These are phyloP conservation scores for Pristionchus entomophagus DNA, from an alignment of 2,888 invertebrate genomes.

Conservation along the genomic window DNA sequence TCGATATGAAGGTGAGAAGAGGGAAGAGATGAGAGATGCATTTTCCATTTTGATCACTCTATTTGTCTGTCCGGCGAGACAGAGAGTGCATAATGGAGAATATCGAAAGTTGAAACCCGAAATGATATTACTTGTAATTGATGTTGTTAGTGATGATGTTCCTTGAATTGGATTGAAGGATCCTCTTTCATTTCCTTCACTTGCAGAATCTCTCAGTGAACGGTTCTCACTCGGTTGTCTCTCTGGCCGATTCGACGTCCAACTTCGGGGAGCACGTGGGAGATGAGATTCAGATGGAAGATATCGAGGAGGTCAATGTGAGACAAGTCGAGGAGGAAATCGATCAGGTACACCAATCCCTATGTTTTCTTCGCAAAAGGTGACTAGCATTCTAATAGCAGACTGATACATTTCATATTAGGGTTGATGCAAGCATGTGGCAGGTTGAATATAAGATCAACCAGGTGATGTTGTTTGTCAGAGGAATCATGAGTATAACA, in stretches of 20 bases:
- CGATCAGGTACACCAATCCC: no score
- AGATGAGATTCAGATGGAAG: conserved; percentile 53
- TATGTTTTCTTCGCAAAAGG: background rate
- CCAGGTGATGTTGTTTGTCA: no score
- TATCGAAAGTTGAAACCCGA: no score
- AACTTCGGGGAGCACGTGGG: conserved; percentile 71
- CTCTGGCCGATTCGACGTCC: conserved; percentile 70
- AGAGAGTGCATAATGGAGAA: no score
- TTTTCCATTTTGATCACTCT: no score
- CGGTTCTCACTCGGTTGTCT: conserved; percentile 42
- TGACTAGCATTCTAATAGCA: background rate
- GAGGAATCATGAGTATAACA: no score
- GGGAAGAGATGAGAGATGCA: background rate
- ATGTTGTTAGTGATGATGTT: no score
- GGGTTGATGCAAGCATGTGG: no score
- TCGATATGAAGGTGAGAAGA: conserved; percentile 43
- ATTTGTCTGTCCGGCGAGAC: no score
- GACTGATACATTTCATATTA: background rate
- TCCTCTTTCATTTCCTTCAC: background rate
- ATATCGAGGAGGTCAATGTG: conserved; percentile 44
- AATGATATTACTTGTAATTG: no score
- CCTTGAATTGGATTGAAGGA: no score
- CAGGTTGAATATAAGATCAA: no score
- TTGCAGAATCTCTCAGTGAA: conserved; percentile 26
- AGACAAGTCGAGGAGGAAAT: conserved; percentile 36